phyloP scores from a whole-genome alignment of 2,888 invertebrate genomes.

The Drosophila aldrichi region DNA sequence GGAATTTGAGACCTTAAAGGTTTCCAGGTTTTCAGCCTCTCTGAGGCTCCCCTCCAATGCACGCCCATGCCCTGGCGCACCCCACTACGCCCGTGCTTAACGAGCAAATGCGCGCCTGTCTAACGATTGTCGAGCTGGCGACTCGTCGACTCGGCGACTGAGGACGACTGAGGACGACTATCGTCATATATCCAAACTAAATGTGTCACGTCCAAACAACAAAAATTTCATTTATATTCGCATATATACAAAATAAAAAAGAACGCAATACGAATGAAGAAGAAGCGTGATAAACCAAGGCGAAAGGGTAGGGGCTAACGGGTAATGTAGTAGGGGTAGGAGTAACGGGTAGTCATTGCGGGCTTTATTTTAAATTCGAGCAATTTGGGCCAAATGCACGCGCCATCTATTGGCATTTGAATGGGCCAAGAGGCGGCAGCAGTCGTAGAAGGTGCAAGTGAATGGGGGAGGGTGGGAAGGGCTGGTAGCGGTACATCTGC shows the following conservation, averaged over 20 bases:
- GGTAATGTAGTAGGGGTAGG: neutral
- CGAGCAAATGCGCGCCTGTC: constrained; percentile 71
- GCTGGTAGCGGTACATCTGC: constrained; percentile 15
- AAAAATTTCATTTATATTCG: constrained; percentile 82
- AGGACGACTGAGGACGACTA: constrained; percentile 35
- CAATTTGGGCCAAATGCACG: constrained; percentile 65
- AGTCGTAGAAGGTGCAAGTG: neutral
- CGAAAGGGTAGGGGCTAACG: neutral
- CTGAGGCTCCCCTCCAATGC: neutral
- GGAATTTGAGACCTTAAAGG: too few relatives aligned
- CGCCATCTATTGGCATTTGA: constrained; percentile 34
- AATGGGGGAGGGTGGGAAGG: too few relatives aligned
- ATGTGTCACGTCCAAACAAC: constrained; percentile 81
- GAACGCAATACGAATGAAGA: constrained; percentile 20
- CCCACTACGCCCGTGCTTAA: constrained; percentile 28
- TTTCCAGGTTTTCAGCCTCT: too few relatives aligned
- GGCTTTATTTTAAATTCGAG: constrained; percentile 73
- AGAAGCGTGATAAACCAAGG: constrained; percentile 51
- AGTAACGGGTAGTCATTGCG: constrained; percentile 3
- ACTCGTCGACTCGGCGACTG: constrained; percentile 26
- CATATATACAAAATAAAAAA: constrained; percentile 48
- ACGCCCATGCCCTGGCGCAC: neutral
- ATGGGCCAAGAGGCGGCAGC: neutral
- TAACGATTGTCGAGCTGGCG: constrained; percentile 43
- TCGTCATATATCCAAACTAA: constrained; percentile 78